Evolutionary conservation across 37 sponge, comb jelly and placozoan species (phyloP).

Genomic region (Chondrosia reniformis): DNA sequence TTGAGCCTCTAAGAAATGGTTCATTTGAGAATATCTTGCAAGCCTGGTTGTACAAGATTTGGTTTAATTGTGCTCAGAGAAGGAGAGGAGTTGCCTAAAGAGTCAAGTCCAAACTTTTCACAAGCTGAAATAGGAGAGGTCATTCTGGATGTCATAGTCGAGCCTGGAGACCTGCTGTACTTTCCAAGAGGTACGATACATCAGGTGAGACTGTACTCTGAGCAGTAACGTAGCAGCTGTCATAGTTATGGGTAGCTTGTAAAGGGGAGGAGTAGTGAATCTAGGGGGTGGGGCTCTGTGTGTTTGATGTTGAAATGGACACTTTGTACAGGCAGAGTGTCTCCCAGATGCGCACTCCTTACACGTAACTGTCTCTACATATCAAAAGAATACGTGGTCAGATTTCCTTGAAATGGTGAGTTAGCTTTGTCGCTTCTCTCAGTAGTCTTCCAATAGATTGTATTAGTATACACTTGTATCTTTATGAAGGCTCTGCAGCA

Average conservation of each 20-base stretch:
- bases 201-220: constrained; percentile 55
- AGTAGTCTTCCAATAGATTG: background rate
- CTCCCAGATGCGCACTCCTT: constrained; percentile 83
- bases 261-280: background rate
- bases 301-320: background rate
- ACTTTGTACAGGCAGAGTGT: constrained; percentile 61
- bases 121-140: constrained; percentile 75
- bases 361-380: constrained; percentile 90
- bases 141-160: constrained; percentile 75
- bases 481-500: constrained; percentile 58
- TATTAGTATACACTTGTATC: background rate
- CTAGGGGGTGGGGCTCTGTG: too few relatives aligned
- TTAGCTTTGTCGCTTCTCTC: background rate
- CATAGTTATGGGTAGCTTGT: background rate
- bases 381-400: constrained; percentile 91
- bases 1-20: too few relatives aligned
- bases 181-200: constrained; percentile 95
- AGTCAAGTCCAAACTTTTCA: constrained; percentile 22
- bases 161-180: constrained; percentile 93
- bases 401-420: constrained; percentile 80
- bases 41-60: too few relatives aligned
- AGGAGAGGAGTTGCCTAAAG: constrained; percentile 12
- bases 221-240: background rate
- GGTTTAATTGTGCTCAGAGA: too few relatives aligned
- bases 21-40: too few relatives aligned